Base-by-base conservation (phyloP, 2,797 vertebrate species). In the Sebastes taczanowskii region DNA sequence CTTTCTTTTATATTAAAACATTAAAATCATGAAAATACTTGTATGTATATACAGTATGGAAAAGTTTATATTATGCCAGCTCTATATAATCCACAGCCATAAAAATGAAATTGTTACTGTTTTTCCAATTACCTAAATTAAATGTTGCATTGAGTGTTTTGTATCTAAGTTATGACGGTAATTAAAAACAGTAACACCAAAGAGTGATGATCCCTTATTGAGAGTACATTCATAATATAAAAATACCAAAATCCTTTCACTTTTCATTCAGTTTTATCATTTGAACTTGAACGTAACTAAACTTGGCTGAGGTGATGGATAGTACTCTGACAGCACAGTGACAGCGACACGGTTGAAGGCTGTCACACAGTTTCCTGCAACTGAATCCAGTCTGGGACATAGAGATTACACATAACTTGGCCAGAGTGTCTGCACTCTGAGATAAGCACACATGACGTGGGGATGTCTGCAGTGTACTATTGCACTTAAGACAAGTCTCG, bases 391-490 rank as follows among this genome's bases (percentile, higher is more conserved):
- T 82, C 90, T 95, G 94, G 76, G 46, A 73, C 86, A 75, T 4
- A n/a, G 74, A 93, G 94, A 95, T 95, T 94, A 94, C 69, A 64
- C 81, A 77, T n/a, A 23, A 89, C 63, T 83, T 52, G 79, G 65
- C 76, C 82, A 80, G 46, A 70, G 68, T 38, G 70, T 84, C 83
- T 92, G 91, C 46, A 53, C 78, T 80, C 68, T 65, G 59, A 85
- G 95, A 95, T 95, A 95, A 94, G 90, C 68, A 73, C 58, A n/a
- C 64, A 61, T 74, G 76, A 88, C 73, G 35, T 76, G 78, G 77
- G 73, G 35, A 81, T 87, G 73, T 6, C 67, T 78, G 34, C 58
- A 69, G 32, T 25, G 52, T 32, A 52, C 42, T 46, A 46, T 0
- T 32, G 62, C 63, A 63, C 34, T 64, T 46, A 74, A 86, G 73